Evolutionary conservation across 2,888 invertebrate genomes (phyloP).

Genomic region (Spicauda simplicius): DNA sequence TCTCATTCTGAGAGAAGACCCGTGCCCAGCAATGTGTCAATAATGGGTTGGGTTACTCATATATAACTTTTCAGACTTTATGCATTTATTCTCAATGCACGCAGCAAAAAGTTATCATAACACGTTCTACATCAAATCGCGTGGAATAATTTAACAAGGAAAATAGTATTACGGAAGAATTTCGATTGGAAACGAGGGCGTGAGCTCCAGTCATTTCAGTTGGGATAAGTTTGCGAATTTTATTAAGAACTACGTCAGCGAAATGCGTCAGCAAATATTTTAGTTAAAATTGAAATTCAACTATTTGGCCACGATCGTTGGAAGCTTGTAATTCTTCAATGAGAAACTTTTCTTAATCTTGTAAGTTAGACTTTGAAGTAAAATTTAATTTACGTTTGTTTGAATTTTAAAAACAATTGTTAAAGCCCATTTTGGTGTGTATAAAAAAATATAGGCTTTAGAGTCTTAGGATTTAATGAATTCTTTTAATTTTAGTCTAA

Average conservation of each 20-base stretch:
- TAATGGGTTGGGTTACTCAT: no score
- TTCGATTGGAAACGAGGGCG: conserved; percentile 39
- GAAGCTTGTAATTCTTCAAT: not conserved
- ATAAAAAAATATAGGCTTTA: no score
- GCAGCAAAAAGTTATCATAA: no score
- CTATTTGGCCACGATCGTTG: conserved; percentile 6
- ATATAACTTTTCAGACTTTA: no score
- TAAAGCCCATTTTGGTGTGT: no score
- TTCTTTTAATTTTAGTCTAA: no score
- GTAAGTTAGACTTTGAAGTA: not conserved
- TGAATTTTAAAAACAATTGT: no score
- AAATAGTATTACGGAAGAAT: conserved; percentile 55
- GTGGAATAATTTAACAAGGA: conserved; percentile 56
- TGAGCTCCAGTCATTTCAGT: conserved; percentile 19
- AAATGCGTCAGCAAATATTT: conserved; percentile 29
- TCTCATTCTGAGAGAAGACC: no score
- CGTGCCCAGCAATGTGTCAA: no score
- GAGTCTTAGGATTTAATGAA: no score
- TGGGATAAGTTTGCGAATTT: conserved; percentile 31
- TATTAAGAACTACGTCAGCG: conserved; percentile 33
- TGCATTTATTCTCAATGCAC: no score
- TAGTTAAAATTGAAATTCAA: conserved; percentile 26
- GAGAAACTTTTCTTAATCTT: not conserved
- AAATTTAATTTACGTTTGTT: no score
- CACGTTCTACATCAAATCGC: not conserved